Percentiles rank a stretch among this genome's conserved stretches.
Evolutionary conservation across 2,113 vertebrate genomes (phyloP).

Genomic region (Notechis scutatus): DNA sequence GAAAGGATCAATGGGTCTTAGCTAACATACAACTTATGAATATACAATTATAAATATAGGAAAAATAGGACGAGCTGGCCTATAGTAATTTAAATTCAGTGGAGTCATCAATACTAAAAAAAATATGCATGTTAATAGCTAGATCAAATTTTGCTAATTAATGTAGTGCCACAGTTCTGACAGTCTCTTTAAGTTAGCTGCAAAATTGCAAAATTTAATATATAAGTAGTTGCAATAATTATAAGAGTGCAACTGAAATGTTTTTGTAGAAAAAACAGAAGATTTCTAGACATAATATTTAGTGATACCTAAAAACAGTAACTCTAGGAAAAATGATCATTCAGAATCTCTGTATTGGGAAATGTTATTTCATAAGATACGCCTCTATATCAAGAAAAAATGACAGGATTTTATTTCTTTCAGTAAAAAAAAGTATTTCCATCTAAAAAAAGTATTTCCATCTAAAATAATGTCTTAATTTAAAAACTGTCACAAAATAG

Average conservation of each 20-base stretch:
- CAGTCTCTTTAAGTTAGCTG: slow-evolving; percentile 10
- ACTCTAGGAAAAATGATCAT: not conserved
- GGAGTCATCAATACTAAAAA: slow-evolving; percentile 56
- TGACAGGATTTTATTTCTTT: not conserved
- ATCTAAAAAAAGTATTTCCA: not conserved
- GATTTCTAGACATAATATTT: not conserved
- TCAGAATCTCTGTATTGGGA: not conserved
- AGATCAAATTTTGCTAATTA: slow-evolving; percentile 36
- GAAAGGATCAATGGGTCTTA: slow-evolving; percentile 19
- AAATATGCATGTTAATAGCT: slow-evolving; percentile 15
- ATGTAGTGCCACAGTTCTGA: slow-evolving; percentile 9
- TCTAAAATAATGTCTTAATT: not conserved
- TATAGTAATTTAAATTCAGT: slow-evolving; percentile 40
- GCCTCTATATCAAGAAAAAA: not conserved
- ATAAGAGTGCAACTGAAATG: slow-evolving; percentile 35
- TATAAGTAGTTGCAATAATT: slow-evolving; percentile 25
- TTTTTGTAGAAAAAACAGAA: not conserved
- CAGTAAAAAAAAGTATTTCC: not conserved
- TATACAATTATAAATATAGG: not conserved
- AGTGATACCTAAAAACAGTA: not conserved
- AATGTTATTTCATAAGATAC: not conserved
- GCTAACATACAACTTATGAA: not conserved
- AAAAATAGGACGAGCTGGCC: slow-evolving; percentile 2
- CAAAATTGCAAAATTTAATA: not conserved
- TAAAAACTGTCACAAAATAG: not conserved